These are phyloP conservation scores for Ifrita kowaldi DNA, from an alignment of 2,113 vertebrate species.

Conservation along the genomic window DNA sequence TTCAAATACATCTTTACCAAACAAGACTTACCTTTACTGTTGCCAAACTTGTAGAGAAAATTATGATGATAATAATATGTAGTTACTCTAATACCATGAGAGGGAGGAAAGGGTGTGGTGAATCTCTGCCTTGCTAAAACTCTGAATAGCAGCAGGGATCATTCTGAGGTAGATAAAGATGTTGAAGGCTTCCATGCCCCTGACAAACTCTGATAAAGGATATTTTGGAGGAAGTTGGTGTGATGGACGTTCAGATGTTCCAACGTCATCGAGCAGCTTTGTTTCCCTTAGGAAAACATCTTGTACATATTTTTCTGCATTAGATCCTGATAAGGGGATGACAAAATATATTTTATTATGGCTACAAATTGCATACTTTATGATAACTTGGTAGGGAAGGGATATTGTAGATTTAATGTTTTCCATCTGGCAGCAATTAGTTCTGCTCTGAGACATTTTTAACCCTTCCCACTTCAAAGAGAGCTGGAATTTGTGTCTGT, in stretches of 20 bases:
- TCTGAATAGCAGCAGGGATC: background rate
- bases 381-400: background rate
- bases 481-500: background rate
- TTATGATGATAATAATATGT: background rate
- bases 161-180: background rate
- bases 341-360: background rate
- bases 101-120: background rate
- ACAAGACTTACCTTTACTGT: background rate
- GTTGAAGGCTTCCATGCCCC: background rate
- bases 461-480: background rate
- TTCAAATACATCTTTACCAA: background rate
- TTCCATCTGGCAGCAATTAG: background rate
- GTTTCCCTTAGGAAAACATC: background rate
- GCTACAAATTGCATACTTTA: background rate
- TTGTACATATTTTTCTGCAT: background rate
- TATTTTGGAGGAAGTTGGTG: background rate
- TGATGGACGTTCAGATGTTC: background rate
- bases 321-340: background rate
- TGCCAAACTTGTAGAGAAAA: background rate
- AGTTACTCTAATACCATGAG: background rate
- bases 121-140: background rate
- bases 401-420: background rate
- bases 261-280: fast-evolving
- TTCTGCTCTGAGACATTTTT: background rate
- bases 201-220: background rate